Evolutionary conservation across 1,140 invertebrate species (phyloP).

Genomic region (Scaptomyza montana): DNA sequence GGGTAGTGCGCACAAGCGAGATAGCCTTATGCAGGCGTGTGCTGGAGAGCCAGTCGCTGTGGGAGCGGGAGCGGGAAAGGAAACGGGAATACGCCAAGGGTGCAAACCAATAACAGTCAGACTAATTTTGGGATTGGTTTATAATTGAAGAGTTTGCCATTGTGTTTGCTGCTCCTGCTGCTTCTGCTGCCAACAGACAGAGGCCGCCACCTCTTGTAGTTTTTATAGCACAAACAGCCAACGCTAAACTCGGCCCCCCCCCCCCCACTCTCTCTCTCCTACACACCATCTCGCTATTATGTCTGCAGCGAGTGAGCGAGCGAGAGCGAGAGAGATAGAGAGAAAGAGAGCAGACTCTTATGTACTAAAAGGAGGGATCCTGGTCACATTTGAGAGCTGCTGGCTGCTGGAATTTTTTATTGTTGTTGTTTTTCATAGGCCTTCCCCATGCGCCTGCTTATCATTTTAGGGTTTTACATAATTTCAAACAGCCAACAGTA

Average conservation of each 20-base stretch:
- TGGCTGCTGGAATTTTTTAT: slow-evolving; percentile 30
- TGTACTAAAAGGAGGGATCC: slow-evolving; percentile 10
- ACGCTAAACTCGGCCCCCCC: background rate
- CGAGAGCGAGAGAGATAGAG: background rate
- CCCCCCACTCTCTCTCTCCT: background rate
- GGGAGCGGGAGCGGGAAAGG: slow-evolving; percentile 12
- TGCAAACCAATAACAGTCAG: slow-evolving; percentile 81
- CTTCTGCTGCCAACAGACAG: slow-evolving; percentile 21
- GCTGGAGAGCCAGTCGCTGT: too few species aligned
- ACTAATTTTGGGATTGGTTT: slow-evolving; percentile 83
- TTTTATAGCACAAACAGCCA: slow-evolving; percentile 33
- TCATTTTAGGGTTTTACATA: slow-evolving; percentile 81
- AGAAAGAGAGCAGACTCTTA: background rate
- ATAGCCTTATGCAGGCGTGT: slow-evolving; percentile 14
- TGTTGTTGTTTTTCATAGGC: slow-evolving; percentile 58
- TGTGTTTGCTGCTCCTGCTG: slow-evolving; percentile 48
- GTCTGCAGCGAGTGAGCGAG: background rate
- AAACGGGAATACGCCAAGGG: slow-evolving; percentile 55
- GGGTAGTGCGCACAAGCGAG: slow-evolving; percentile 29
- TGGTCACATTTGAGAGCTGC: slow-evolving; percentile 8
- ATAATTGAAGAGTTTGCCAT: slow-evolving; percentile 83
- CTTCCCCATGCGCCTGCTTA: slow-evolving; percentile 58
- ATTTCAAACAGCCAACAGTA: slow-evolving; percentile 47
- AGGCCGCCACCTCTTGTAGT: slow-evolving; percentile 46
- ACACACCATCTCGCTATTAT: background rate